phyloP scores from a whole-genome alignment of 2,888 invertebrate genomes.

The Liposcelis brunnea region DNA sequence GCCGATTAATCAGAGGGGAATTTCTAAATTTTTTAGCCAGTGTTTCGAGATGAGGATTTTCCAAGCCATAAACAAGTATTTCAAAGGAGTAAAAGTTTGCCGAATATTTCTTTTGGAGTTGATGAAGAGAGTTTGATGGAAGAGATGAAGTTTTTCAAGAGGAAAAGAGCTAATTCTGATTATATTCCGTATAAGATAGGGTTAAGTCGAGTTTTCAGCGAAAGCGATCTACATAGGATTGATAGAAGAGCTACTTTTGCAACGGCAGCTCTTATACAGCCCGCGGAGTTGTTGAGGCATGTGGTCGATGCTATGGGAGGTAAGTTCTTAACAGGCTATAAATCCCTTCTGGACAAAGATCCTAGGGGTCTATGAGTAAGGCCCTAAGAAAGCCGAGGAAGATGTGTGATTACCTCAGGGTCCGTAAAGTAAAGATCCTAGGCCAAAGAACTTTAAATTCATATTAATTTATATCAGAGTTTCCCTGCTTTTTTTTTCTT shows the following conservation, averaged over 20 bases:
- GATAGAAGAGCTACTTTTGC: conserved; percentile 63
- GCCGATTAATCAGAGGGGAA: not conserved
- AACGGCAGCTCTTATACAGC: conserved; percentile 51
- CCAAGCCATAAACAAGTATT: conserved; percentile 22
- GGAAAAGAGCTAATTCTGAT: conserved; percentile 23
- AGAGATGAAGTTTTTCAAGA: conserved; percentile 15
- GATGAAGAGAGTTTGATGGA: conserved; percentile 20
- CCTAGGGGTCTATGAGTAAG: too few relatives aligned
- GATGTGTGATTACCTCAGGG: too few relatives aligned
- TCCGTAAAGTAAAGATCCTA: too few relatives aligned
- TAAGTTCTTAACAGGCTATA: too few relatives aligned
- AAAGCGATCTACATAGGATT: conserved; percentile 59
- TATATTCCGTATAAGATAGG: conserved; percentile 14
- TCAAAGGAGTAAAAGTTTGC: conserved; percentile 48
- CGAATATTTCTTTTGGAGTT: conserved; percentile 45
- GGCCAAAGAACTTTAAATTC: too few relatives aligned
- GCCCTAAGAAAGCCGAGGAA: too few relatives aligned
- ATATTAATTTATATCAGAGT: too few relatives aligned
- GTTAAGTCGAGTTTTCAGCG: conserved; percentile 45
- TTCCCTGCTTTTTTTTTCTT: too few relatives aligned
- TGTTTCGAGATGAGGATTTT: conserved; percentile 39
- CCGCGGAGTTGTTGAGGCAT: conserved; percentile 55
- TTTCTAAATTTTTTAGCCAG: conserved; percentile 37
- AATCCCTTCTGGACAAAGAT: too few relatives aligned
- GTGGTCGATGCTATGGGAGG: conserved; percentile 62